Percentiles rank a stretch among this genome's conserved stretches.
These are phyloP conservation scores for Drosophila pegasa DNA, from an alignment of 2,888 invertebrate genomes.

Conservation along the genomic window DNA sequence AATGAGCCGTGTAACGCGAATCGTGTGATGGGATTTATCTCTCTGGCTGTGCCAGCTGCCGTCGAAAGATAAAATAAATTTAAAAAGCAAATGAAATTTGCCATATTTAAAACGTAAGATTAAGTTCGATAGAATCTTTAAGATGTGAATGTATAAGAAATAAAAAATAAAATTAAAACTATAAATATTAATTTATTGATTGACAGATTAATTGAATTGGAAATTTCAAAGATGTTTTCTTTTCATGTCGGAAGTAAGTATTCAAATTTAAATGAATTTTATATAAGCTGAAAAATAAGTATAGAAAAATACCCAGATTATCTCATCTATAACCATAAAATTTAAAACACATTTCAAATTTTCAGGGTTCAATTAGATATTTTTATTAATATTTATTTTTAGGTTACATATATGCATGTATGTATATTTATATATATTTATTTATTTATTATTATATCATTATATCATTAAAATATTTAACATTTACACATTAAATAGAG, in stretches of 20 bases:
- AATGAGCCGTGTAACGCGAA: slow-evolving; percentile 51
- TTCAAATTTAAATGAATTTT: too few species aligned
- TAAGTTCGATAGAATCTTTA: background rate
- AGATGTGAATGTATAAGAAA: background rate
- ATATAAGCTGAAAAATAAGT: background rate
- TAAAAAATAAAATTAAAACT: background rate
- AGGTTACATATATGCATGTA: slow-evolving; percentile 51
- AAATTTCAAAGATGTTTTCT: too few species aligned
- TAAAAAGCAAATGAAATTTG: background rate
- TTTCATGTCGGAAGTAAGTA: background rate
- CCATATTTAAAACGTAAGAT: background rate
- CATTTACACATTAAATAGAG: slow-evolving; percentile 66
- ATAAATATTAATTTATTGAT: background rate
- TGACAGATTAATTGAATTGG: too few species aligned
- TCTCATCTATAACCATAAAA: background rate
- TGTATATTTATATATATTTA: slow-evolving; percentile 36
- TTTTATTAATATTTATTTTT: slow-evolving; percentile 59
- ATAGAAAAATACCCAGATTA: background rate
- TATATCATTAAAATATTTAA: slow-evolving; percentile 59
- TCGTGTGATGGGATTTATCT: slow-evolving; percentile 22
- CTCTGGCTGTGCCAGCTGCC: slow-evolving; percentile 10
- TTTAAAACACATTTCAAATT: background rate
- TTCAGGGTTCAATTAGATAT: slow-evolving; percentile 70
- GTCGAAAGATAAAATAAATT: background rate
- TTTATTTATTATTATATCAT: slow-evolving; percentile 31